Percentiles rank a stretch among this genome's conserved stretches.
Conservation (phyloP, 2,888 invertebrate genomes). For the Drosophila ezoana region DNA sequence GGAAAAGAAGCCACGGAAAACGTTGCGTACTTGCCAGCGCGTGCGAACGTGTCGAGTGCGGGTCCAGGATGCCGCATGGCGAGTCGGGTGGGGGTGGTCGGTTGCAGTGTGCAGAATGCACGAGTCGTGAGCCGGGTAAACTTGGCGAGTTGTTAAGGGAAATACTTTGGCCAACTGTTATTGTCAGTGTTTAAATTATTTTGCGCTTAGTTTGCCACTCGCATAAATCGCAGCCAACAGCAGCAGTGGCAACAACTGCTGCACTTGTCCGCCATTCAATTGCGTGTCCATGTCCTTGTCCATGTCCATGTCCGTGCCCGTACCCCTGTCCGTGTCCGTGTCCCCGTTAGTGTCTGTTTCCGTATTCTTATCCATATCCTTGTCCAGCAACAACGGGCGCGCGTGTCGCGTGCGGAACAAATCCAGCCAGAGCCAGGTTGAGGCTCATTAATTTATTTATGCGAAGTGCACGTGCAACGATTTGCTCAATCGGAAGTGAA, state of each 20-base stretch:
- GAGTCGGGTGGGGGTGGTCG: background rate
- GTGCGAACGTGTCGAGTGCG: constrained; percentile 78
- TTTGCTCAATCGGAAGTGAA: constrained; percentile 76
- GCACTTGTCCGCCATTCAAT: constrained; percentile 45
- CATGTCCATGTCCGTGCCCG: constrained; percentile 17
- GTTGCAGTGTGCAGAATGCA: background rate
- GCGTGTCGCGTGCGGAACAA: constrained; percentile 50
- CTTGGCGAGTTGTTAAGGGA: constrained; percentile 63
- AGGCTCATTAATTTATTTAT: constrained; percentile 81
- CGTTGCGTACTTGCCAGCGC: constrained; percentile 55
- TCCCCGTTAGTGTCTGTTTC: constrained; percentile 2
- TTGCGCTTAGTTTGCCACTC: constrained; percentile 76
- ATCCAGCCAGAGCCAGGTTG: constrained; percentile 47
- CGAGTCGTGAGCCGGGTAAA: constrained; percentile 27
- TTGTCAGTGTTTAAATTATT: constrained; percentile 82
- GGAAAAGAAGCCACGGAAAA: constrained; percentile 30
- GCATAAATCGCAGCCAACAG: constrained; percentile 74
- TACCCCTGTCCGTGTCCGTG: constrained; percentile 25
- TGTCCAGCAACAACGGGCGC: constrained; percentile 17
- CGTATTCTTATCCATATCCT: constrained; percentile 17
- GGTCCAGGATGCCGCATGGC: background rate
- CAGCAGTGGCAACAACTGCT: constrained; percentile 35
- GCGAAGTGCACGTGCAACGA: constrained; percentile 79
- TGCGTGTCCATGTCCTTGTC: constrained; percentile 50
- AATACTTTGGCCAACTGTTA: constrained; percentile 75